Percentiles rank a stretch among this genome's conserved stretches.
These are phyloP conservation scores for Lampris megalopsis DNA, from an alignment of 2,113 vertebrate species.

Conservation along the genomic window DNA sequence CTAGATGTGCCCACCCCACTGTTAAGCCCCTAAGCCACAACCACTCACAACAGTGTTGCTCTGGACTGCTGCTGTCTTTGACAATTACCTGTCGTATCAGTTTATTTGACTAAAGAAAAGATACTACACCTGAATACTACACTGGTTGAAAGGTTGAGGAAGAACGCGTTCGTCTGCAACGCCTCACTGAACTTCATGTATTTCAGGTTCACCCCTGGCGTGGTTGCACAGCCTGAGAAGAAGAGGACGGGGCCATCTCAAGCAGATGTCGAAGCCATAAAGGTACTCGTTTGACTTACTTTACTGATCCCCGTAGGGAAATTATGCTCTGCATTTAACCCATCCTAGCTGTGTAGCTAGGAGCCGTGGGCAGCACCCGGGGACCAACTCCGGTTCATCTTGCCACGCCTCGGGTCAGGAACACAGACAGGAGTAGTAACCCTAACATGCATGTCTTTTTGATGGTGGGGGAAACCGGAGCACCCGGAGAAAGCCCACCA, in stretches of 20 bases:
- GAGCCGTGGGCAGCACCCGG: too few species aligned
- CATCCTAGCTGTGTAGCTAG: too few species aligned
- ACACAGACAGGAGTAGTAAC: too few species aligned
- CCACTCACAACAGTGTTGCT: constrained; percentile 82
- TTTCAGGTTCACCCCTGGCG: constrained; percentile 93
- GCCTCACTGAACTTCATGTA: constrained; percentile 33
- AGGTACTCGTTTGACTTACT: constrained; percentile 78
- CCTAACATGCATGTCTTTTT: too few species aligned
- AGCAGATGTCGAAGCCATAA: constrained; percentile 96
- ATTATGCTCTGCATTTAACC: too few species aligned
- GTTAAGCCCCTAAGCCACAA: constrained; percentile 1
- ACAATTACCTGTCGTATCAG: constrained; percentile 88
- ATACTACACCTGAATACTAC: constrained; percentile 91
- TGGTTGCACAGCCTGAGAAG: constrained; percentile 89
- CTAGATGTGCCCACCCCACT: background rate
- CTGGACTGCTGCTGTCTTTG: constrained; percentile 85
- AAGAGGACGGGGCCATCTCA: constrained; percentile 91
- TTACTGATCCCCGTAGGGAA: background rate
- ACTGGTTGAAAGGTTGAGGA: constrained; percentile 84
- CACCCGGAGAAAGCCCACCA: too few species aligned
- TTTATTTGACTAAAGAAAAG: constrained; percentile 93
- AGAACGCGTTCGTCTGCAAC: constrained; percentile 54
- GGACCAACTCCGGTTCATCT: too few species aligned
- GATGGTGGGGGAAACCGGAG: too few species aligned
- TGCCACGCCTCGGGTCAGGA: too few species aligned